phyloP scores from a whole-genome alignment of 2,888 invertebrate species.

The Phlogophora meticulosa region DNA sequence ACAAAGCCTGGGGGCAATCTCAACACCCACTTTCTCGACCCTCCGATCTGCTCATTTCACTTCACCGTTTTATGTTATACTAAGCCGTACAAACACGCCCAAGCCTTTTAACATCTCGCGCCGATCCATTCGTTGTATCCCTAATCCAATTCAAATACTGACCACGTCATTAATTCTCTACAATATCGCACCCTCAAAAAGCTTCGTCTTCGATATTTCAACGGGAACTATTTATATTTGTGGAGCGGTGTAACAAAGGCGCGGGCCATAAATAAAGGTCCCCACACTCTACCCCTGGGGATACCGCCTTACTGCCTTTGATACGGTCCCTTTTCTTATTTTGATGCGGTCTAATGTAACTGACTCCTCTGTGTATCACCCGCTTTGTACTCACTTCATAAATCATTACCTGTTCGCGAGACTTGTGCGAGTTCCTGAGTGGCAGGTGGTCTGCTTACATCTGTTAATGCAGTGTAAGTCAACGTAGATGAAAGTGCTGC shows the following conservation, averaged over 20 bases:
- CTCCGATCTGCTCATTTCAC: conserved; percentile 76
- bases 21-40: conserved; percentile 66
- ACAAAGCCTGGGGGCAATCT: conserved; percentile 70
- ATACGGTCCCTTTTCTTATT: conserved; percentile 89
- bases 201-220: conserved; percentile 86
- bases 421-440: conserved; percentile 57
- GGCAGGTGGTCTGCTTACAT: conserved; percentile 45
- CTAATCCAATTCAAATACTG: conserved; percentile 88
- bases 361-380: conserved; percentile 82
- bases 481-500: conserved; percentile 5
- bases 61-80: conserved; percentile 86
- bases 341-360: conserved; percentile 87
- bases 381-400: conserved; percentile 83
- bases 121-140: conserved; percentile 73
- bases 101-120: conserved; percentile 87
- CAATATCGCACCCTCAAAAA: conserved; percentile 89
- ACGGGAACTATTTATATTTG: conserved; percentile 90
- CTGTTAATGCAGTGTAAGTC: conserved; percentile 13
- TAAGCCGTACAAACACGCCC: conserved; percentile 85
- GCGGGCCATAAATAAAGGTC: conserved; percentile 88
- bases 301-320: conserved; percentile 88
- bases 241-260: conserved; percentile 86
- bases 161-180: conserved; percentile 90
- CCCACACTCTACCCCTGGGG: conserved; percentile 78
- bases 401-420: conserved; percentile 86